Base-by-base conservation (phyloP, 2,113 vertebrate species). In the Syngnathus floridae region DNA sequence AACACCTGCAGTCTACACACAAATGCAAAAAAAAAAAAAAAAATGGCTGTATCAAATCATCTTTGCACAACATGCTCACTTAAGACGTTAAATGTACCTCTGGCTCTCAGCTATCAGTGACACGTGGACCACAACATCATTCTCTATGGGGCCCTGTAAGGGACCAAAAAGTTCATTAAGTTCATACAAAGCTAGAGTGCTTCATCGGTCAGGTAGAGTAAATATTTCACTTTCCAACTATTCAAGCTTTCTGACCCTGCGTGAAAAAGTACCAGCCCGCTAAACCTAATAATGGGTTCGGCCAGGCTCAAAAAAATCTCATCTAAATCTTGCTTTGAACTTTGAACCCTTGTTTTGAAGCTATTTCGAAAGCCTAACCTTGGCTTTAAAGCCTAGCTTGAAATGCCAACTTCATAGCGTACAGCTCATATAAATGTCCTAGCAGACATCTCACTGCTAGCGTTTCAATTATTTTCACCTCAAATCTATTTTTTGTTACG, bases 81-180 rank as follows among this genome's bases (percentile, higher is more conserved):
- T 54, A 26, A 35, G 35, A 35, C 35, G 7, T 9, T 54, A 9
- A 59, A 38, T 35, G 10, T 93, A 98, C 96, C 96, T 94, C 83
- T 98, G 95, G 84, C 97, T 99, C 81, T 99, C 97, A 46, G 97
- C 96, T 65, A 99, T 91, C 67, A 98, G 90, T 14, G 95, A 91
- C 67, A 97, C 95, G 0, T 99, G 94, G 21, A 99, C 88, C 36
- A 99, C 93, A 70, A 95, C 83, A 74, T 99, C 97, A 65, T 99
- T 98, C 87, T 96, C 95, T 62, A 97, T 92, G 65, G 95, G 95
- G 62, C 96, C 96, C 97, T 99, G 87, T 75, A 22, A 80, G 71
- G 70, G 26, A 81, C 49, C 81, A n/a, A 75, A 46, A 64, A 31
- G 26, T 31, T 31, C 0, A 31, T 31, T 31, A 31, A 31, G 26